These are phyloP conservation scores for Synergus gifuensis DNA, from an alignment of 2,888 invertebrate species.

Conservation along the genomic window DNA sequence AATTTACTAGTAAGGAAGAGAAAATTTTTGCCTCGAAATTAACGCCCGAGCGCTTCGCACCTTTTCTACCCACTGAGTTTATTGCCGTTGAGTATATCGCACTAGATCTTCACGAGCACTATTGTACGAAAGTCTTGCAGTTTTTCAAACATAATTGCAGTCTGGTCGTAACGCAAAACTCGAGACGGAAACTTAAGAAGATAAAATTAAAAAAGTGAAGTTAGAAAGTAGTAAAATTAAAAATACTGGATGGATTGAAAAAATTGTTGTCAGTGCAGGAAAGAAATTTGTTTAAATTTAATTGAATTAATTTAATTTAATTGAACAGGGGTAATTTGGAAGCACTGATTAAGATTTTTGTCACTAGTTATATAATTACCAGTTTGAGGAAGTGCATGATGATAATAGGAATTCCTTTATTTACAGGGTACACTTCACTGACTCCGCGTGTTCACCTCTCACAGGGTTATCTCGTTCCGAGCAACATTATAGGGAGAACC, in stretches of 20 bases:
- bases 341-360: neutral
- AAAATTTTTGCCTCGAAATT: slow-evolving; percentile 43
- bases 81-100: slow-evolving; percentile 12
- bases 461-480: slow-evolving; percentile 61
- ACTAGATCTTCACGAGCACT: slow-evolving; percentile 11
- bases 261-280: neutral
- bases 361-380: slow-evolving; percentile 64
- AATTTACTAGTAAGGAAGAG: slow-evolving; percentile 48
- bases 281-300: too few relatives aligned
- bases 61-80: slow-evolving; percentile 25
- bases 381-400: slow-evolving; percentile 67
- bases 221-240: slow-evolving; percentile 6
- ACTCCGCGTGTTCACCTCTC: slow-evolving; percentile 54
- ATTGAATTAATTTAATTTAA: too few relatives aligned
- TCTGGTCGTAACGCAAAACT: neutral
- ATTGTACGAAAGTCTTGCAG: neutral
- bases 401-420: slow-evolving; percentile 45
- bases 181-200: slow-evolving; percentile 1
- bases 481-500: slow-evolving; percentile 64
- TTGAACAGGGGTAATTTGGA: neutral
- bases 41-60: slow-evolving; percentile 22
- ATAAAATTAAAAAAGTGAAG: neutral
- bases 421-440: slow-evolving; percentile 63
- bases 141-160: neutral
- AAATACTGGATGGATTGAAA: neutral